Evolutionary conservation across 2,797 vertebrate species (phyloP), one percentile per base, ranked within the genome.

Genomic region (Hirundo rustica): DNA sequence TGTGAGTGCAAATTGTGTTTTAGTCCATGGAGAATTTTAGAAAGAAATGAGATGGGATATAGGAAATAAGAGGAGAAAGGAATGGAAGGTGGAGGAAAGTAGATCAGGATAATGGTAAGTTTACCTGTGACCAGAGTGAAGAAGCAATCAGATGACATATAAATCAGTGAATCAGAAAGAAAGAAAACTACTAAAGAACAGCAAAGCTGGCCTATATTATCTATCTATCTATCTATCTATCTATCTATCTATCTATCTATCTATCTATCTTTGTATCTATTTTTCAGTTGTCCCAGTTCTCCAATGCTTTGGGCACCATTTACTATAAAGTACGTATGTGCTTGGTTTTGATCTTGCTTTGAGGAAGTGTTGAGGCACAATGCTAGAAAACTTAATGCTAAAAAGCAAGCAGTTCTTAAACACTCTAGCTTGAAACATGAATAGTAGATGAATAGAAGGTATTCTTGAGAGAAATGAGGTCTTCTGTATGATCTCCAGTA

Each of bases 211-310:
- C 12, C 16, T 57, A 1, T 76, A 22, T 16, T 61, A 4, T 40
- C 38, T 61, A 1, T 61, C 36, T 61, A 2, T 40, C 58, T 40
- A 2, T 60, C 42, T 73, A 1, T 44, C 36, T 70, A 1, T 68
- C 47, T 50, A 0, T 50, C 65, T 29, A 1, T 67, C 64, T 27
- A 1, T 27, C 30, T 44, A 1, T 12, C 47, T 34, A 0, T 61
- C 55, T 70, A 0, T 42, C 54, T 51, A 38, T 38, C 36, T 38
- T 38, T 38, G 36, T 38, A 38, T 38, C 36, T 38, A 10, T 38
- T 8, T 82, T 13, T 65, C 7, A n/a, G 17, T 36, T 45, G 5
- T 20, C 10, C 10, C 27, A n/a, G 5, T 74, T 88, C 23, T 75
- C 32, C 12, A 68, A 0, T 47, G 16, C 32, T 72, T 72, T 65